phyloP scores from a whole-genome alignment of 2,888 invertebrate genomes.

The Saturnia japonica region DNA sequence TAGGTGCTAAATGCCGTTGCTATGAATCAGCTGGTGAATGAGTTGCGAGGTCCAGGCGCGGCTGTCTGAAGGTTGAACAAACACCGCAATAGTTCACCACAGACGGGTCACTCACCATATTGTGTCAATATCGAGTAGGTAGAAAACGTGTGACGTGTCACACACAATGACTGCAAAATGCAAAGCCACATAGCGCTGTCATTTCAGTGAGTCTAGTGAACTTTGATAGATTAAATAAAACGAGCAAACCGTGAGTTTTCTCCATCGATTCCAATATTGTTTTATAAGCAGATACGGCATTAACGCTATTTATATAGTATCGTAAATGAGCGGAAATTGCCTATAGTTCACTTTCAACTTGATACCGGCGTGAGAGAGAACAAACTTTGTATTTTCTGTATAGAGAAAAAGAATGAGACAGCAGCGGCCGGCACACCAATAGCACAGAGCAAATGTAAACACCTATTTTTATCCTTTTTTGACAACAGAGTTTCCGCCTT shows the following conservation, averaged over 20 bases:
- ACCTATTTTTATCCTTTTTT: no score
- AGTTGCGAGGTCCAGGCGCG: neutral
- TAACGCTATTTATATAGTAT: no score
- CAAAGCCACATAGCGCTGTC: neutral
- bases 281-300: no score
- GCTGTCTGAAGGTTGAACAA: neutral
- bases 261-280: no score
- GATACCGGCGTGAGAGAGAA: no score
- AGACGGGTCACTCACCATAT: neutral
- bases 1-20: neutral
- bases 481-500: no score
- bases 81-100: neutral
- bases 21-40: neutral
- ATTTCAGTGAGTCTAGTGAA: neutral
- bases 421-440: no score
- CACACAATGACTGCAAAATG: neutral
- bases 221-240: neutral
- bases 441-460: no score
- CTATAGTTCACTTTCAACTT: no score
- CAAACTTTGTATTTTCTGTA: no score
- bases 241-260: neutral
- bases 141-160: neutral
- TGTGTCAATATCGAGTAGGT: neutral
- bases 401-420: no score
- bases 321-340: no score